These are phyloP conservation scores for Stenodema calcarata DNA, from an alignment of 2,888 invertebrate genomes.

Conservation along the genomic window DNA sequence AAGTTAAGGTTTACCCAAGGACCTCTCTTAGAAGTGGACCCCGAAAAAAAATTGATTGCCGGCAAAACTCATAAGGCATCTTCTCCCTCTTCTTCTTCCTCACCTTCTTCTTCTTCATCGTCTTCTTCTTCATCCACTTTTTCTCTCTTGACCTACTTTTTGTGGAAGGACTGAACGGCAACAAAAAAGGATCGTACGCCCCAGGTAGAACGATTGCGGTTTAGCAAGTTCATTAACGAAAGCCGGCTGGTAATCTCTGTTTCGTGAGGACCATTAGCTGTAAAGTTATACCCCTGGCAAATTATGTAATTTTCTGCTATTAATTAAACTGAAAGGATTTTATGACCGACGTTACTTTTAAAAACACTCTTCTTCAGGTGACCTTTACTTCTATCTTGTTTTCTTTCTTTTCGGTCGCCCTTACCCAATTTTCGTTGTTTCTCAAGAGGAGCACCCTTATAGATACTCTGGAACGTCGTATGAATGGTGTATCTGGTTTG, in stretches of 20 bases:
- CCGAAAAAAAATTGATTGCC: neutral
- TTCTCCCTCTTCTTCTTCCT: neutral
- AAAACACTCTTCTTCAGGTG: neutral
- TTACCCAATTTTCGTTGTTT: no score
- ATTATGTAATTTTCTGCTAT: neutral
- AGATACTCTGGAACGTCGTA: no score
- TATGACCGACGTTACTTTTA: neutral
- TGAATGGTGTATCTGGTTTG: no score
- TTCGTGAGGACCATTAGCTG: slow-evolving; percentile 1
- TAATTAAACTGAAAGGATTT: neutral
- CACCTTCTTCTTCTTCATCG: neutral
- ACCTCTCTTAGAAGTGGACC: neutral
- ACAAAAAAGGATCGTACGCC: neutral
- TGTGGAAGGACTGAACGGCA: neutral
- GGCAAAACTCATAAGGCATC: neutral
- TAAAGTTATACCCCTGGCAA: neutral
- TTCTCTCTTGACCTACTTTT: neutral
- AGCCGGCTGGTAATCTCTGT: neutral
- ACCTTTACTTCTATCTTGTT: neutral
- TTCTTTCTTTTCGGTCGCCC: no score
- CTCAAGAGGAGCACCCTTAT: no score
- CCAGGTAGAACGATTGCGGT: neutral
- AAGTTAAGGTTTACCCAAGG: neutral
- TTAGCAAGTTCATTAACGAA: slow-evolving; percentile 10
- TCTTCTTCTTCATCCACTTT: no score